Evolutionary conservation across 2,113 vertebrate species (phyloP).

Genomic region (Pholis gunnellus): DNA sequence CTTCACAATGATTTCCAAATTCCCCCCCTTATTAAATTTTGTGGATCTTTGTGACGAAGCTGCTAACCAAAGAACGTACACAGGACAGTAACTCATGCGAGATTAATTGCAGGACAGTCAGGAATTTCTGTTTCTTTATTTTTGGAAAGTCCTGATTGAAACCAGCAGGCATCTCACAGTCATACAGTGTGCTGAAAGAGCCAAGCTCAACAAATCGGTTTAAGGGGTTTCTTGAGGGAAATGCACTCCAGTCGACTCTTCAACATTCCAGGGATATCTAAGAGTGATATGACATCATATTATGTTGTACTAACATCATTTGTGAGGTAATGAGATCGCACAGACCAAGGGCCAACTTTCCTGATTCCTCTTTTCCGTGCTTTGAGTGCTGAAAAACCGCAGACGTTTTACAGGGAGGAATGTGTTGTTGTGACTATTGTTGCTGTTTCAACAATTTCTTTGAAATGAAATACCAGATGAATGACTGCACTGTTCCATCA

Average conservation of each 20-base stretch:
- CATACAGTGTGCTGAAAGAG: slow-evolving; percentile 42
- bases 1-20: slow-evolving; percentile 38
- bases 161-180: slow-evolving; percentile 64
- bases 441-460: slow-evolving; percentile 61
- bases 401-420: slow-evolving; percentile 53
- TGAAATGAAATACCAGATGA: slow-evolving; percentile 49
- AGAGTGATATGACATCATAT: slow-evolving; percentile 69
- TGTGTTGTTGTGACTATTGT: slow-evolving; percentile 49
- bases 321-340: slow-evolving; percentile 73
- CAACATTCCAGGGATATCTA: slow-evolving; percentile 74
- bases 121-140: slow-evolving; percentile 73
- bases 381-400: slow-evolving; percentile 62
- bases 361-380: slow-evolving; percentile 66
- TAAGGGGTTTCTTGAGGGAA: slow-evolving; percentile 68
- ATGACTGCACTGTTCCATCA: slow-evolving; percentile 28
- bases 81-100: slow-evolving; percentile 54
- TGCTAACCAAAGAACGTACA: slow-evolving; percentile 19
- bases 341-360: slow-evolving; percentile 55
- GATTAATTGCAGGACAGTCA: slow-evolving; percentile 61
- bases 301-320: slow-evolving; percentile 65
- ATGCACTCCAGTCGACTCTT: slow-evolving; percentile 44
- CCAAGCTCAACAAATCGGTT: slow-evolving; percentile 76
- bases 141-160: slow-evolving; percentile 75
- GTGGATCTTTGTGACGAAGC: slow-evolving; percentile 38
- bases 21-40: slow-evolving; percentile 17